A percentile compares a stretch with the other conserved stretches of the same genome.
Conservation (phyloP, 2,797 vertebrate species). For the Coregonus ussuriensis region DNA sequence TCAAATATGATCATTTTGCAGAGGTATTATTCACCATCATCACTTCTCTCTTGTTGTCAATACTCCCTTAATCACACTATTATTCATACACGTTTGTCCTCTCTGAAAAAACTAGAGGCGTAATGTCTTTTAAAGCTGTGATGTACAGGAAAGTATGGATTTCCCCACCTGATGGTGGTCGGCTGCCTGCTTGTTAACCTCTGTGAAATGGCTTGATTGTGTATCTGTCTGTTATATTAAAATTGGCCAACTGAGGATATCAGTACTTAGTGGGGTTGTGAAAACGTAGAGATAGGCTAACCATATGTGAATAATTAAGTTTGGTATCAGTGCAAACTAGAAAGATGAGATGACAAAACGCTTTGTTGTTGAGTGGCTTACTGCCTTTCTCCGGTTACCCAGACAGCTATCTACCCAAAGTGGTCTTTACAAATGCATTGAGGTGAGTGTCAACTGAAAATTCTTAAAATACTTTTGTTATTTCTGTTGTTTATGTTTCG, state of each 20-base stretch:
- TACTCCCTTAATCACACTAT: not conserved
- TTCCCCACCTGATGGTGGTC: not conserved
- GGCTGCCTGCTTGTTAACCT: not conserved
- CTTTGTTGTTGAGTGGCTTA: not conserved
- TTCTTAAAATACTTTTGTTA: slow-evolving; percentile 12
- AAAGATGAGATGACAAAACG: not conserved
- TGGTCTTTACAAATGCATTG: slow-evolving; percentile 21
- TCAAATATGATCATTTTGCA: slow-evolving; percentile 65
- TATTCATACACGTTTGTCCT: not conserved
- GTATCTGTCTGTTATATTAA: not conserved
- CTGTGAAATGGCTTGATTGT: not conserved
- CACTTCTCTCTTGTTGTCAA: slow-evolving; percentile 3
- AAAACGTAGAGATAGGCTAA: not conserved
- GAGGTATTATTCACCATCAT: slow-evolving; percentile 57
- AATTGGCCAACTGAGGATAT: not conserved
- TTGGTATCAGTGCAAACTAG: not conserved
- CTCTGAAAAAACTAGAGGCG: not conserved
- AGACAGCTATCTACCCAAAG: not conserved
- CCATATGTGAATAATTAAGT: not conserved
- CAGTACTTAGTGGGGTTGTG: not conserved
- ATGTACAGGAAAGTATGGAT: not conserved
- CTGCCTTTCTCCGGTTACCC: not conserved
- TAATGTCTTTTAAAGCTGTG: not conserved
- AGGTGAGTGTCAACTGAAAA: slow-evolving; percentile 39
- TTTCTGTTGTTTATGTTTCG: slow-evolving; percentile 29